A percentile compares a stretch with the other conserved stretches of the same genome.
Conservation (phyloP, 2,113 vertebrate genomes). For the Potamarius usumacintae region DNA sequence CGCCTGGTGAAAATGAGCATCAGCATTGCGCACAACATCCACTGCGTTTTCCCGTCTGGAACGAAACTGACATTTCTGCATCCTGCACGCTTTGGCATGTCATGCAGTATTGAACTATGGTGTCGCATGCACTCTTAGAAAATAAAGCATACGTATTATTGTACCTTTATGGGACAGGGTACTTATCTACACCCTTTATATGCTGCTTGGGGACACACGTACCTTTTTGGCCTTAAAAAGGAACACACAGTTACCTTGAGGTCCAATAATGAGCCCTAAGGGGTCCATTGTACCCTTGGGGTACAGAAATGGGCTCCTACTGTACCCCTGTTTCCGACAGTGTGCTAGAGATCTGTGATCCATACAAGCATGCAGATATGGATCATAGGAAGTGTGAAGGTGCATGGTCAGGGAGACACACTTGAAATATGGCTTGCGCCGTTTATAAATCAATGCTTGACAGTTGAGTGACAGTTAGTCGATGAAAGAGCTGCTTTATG, state of each 20-base stretch:
- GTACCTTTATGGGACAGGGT: too few relatives aligned
- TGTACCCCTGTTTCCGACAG: too few relatives aligned
- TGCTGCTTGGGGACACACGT: too few relatives aligned
- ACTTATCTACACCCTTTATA: too few relatives aligned
- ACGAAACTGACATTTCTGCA: neutral
- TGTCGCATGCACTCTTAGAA: too few relatives aligned
- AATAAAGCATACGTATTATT: too few relatives aligned
- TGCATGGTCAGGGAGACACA: neutral
- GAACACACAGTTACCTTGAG: too few relatives aligned
- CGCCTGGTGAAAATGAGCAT: neutral
- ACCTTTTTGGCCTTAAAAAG: too few relatives aligned
- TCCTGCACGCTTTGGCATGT: neutral
- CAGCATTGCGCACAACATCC: neutral
- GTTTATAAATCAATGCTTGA: slow-evolving; percentile 8
- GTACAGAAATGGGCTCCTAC: too few relatives aligned
- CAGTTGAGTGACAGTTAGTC: slow-evolving; percentile 64
- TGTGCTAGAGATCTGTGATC: neutral
- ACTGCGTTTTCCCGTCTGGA: neutral
- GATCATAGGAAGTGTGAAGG: neutral
- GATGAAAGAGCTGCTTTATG: slow-evolving; percentile 62
- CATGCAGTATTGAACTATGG: neutral
- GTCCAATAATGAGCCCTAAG: too few relatives aligned
- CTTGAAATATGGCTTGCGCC: neutral
- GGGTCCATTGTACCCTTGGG: too few relatives aligned
- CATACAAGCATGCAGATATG: neutral